These are phyloP conservation scores for Macroteleia sp. DNA, from an alignment of 2,888 invertebrate genomes.

Conservation along the genomic window DNA sequence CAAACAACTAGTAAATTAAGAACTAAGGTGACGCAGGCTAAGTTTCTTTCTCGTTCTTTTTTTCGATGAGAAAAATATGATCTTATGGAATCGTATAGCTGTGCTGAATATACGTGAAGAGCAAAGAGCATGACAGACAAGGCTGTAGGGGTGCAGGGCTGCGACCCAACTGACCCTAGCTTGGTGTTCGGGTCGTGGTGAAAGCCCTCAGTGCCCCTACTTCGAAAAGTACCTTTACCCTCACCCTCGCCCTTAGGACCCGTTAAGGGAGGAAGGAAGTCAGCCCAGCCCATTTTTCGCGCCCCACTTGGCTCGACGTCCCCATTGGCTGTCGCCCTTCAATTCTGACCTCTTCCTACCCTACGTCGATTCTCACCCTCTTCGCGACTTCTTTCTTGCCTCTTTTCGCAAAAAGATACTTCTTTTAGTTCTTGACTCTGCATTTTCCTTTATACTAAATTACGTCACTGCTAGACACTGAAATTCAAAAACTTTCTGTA, in stretches of 20 bases:
- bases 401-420: conserved; percentile 56
- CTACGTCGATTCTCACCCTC: conserved; percentile 66
- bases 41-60: too few species aligned
- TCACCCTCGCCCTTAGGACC: conserved; percentile 75
- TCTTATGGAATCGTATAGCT: conserved; percentile 54
- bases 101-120: conserved; percentile 62
- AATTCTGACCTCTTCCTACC: conserved; percentile 77
- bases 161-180: conserved; percentile 82
- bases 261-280: conserved; percentile 79
- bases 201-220: conserved; percentile 78
- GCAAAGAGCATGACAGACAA: conserved; percentile 74
- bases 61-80: conserved; percentile 51
- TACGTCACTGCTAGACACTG: too few species aligned
- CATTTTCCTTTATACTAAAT: conserved; percentile 46
- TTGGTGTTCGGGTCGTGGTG: conserved; percentile 77
- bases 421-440: conserved; percentile 44
- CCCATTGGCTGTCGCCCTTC: conserved; percentile 81
- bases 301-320: conserved; percentile 81
- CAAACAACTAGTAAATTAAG: too few species aligned
- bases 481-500: too few species aligned
- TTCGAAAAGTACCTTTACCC: conserved; percentile 76
- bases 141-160: conserved; percentile 79
- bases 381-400: conserved; percentile 52
- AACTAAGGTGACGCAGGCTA: too few species aligned
- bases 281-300: conserved; percentile 82